Base-by-base conservation (phyloP, 2,888 invertebrate species). In the Dimorphilus gyrociliatus region DNA sequence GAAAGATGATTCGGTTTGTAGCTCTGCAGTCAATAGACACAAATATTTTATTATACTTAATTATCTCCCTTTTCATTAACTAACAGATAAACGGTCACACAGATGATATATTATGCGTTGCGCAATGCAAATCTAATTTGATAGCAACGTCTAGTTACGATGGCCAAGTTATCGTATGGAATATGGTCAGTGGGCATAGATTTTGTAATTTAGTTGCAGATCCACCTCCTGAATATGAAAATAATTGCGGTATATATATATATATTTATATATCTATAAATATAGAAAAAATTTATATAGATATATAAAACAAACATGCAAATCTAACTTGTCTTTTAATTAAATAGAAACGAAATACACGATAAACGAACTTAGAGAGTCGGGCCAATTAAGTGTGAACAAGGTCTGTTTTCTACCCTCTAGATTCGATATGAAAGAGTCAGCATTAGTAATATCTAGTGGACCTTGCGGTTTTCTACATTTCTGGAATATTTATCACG, bases 111-210 rank as follows among this genome's bases (percentile, higher is more conserved):
- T 37, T 62, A 17, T 47, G 56, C 3, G 50, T 62, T 14, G 54
- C 60, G 2, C 51, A 53, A 35, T 55, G 58, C 35, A 50, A 53
- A 12, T 55, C 59, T 12, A 59, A 62, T 38, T 47, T 62, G 16
- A 46, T 63, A 28, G 62, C 61, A 16, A 61, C 63, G 6, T 55
- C 58, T 10, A 53, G 59, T 28, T 62, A 61, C 33, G 60, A 61
- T 34, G 62, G 62, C 4, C 52, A 55, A 33, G 47, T 62, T 12
- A 60, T 63, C 30, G 55, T 63, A 16, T 63, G 61, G 62, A 63
- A 63, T 40, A 50, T 62, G 49, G 51, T 62, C 23, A 60, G 59
- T 16, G 62, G 62, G 7, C 61, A 63, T 41, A 57, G 60, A 21
- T 61, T 61, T 44, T 58, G 55, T 36, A 50, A 55, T 31, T 42